phyloP scores from a whole-genome alignment of 2,888 invertebrate genomes.

The Drosophila mayaguana region DNA sequence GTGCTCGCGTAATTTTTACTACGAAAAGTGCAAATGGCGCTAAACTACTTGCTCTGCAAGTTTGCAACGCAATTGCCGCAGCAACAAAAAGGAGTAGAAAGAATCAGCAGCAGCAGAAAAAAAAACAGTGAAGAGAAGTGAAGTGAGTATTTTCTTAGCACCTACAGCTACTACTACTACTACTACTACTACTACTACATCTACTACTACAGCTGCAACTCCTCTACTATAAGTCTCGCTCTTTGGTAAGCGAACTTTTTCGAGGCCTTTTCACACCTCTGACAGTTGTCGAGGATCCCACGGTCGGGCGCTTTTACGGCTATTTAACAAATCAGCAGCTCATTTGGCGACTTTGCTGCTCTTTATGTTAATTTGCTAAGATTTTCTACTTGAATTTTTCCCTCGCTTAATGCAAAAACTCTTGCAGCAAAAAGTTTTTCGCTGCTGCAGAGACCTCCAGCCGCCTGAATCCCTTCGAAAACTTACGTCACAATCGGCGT shows the following conservation, averaged over 20 bases:
- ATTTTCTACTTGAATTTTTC: constrained; percentile 44
- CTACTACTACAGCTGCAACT: neutral
- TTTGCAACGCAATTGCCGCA: constrained; percentile 74
- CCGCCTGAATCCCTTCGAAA: neutral
- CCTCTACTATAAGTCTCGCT: constrained; percentile 16
- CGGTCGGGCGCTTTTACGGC: constrained; percentile 63
- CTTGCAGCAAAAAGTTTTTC: constrained; percentile 32
- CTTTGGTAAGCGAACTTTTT: constrained; percentile 51
- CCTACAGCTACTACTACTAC: constrained; percentile 15
- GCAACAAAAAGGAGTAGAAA: constrained; percentile 27
- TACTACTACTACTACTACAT: constrained; percentile 15
- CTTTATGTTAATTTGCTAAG: constrained; percentile 70
- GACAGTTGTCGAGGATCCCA: constrained; percentile 66
- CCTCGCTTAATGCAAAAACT: constrained; percentile 30
- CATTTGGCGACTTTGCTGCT: constrained; percentile 63
- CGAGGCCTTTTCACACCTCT: constrained; percentile 57
- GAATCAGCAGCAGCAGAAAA: constrained; percentile 5
- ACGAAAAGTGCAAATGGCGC: constrained; percentile 80
- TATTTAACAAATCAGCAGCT: constrained; percentile 79
- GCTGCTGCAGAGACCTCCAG: neutral
- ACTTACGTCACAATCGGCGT: constrained; percentile 81
- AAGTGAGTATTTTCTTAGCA: constrained; percentile 33
- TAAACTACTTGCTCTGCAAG: constrained; percentile 79
- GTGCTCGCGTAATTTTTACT: constrained; percentile 73
- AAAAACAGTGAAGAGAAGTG: constrained; percentile 17